Base-by-base conservation (phyloP, 2,888 invertebrate genomes). In the Ctenicera cuprea region DNA sequence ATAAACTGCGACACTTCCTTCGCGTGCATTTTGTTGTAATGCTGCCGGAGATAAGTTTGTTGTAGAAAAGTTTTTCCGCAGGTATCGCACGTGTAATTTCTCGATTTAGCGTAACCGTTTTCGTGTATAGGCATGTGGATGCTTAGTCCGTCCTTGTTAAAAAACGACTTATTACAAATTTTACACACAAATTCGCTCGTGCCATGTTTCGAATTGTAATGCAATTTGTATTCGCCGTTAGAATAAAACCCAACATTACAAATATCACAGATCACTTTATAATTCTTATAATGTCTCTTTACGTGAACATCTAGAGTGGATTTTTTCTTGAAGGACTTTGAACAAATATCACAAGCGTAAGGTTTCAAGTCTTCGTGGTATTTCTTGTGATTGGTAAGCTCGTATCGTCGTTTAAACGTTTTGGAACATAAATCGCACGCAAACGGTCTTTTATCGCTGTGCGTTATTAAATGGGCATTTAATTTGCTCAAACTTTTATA, bases 381-480 rank as follows among this genome's bases (percentile, higher is more conserved):
- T 2, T 8, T 14, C n/a, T 22, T 52, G 30, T 70, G 70, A 8
- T 14, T 18, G 3, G 3, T 33, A 3, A 64, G 30, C 1, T 22
- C 57, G n/a, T 14, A 18, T 30, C 81, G 81, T 0, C 82, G 81
- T 11, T 83, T 81, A 71, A 85, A 85, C 3, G 82, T 81, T 41
- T 80, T 74, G 4, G 75, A 73, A 71, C 85, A 85, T 7, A 80
- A 41, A 61, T 82, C 80, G 65, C 91, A 91, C 0, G 89, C 83
- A 37, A 88, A 89, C 16, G 88, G 88, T 75, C 88, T 89, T 26
- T 89, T 88, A 0, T 89, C 89, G 30, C 88, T 88, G 74, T 90
- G 90, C 57, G 88, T 87, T 0, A 87, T 82, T 86, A 89, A 87
- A 76, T 90, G 90, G 14, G 63, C 50, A 52, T 74, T 76, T 1